A percentile compares a stretch with the other conserved stretches of the same genome.
These are phyloP conservation scores for Himalopsyche anomala DNA, from an alignment of 2,888 invertebrate genomes.

Conservation along the genomic window DNA sequence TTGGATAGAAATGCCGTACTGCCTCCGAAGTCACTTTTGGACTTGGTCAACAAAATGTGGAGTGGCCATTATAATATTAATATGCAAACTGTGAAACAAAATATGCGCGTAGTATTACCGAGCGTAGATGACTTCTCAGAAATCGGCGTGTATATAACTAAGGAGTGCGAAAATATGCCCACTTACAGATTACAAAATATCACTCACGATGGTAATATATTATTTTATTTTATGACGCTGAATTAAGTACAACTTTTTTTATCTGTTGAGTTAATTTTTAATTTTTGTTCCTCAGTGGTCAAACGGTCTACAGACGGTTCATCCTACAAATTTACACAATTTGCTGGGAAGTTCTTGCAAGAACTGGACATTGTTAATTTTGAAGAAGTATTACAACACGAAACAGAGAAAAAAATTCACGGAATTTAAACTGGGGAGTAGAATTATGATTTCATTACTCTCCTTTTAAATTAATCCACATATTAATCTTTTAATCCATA, in stretches of 20 bases:
- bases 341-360: slow-evolving; percentile 85
- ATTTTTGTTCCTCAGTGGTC: slow-evolving; percentile 74
- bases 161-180: slow-evolving; percentile 83
- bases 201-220: slow-evolving; percentile 78
- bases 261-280: slow-evolving; percentile 29
- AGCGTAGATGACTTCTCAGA: slow-evolving; percentile 80
- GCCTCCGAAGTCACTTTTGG: slow-evolving; percentile 87
- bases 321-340: slow-evolving; percentile 83
- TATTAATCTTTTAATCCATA: too few relatives aligned
- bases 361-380: slow-evolving; percentile 86
- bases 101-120: slow-evolving; percentile 86
- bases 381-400: slow-evolving; percentile 77
- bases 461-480: not conserved
- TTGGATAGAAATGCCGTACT: slow-evolving; percentile 86
- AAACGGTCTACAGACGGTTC: slow-evolving; percentile 77
- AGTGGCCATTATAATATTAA: slow-evolving; percentile 89
- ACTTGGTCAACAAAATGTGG: slow-evolving; percentile 88
- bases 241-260: not conserved
- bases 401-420: slow-evolving; percentile 67
- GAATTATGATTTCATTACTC: not conserved
- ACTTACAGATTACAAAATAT: slow-evolving; percentile 85
- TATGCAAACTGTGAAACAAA: slow-evolving; percentile 84
- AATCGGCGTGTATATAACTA: slow-evolving; percentile 83
- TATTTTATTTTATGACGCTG: slow-evolving; percentile 13
- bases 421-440: not conserved